Percentiles rank a stretch among this genome's conserved stretches.
Conservation (phyloP, 2,888 invertebrate species). For the Lingula anatina region DNA sequence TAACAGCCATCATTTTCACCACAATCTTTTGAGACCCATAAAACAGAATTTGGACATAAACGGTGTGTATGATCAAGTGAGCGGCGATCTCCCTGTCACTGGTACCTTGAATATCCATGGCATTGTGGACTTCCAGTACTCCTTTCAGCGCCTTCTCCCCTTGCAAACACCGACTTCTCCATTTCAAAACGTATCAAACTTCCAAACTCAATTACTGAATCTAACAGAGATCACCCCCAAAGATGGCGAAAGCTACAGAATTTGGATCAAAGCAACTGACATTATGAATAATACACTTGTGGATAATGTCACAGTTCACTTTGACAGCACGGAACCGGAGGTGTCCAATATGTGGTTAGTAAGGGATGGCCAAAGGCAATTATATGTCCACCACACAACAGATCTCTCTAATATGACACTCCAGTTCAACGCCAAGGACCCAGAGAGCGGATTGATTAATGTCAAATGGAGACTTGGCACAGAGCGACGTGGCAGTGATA, state of each 20-base stretch:
- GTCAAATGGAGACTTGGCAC: slow-evolving; percentile 20
- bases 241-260: slow-evolving; percentile 17
- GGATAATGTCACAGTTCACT: no score
- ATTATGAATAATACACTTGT: slow-evolving; percentile 13
- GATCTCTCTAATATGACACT: no score
- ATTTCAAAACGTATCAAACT: no score
- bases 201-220: no score
- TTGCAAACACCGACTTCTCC: no score
- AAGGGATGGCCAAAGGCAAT: no score
- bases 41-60: background rate
- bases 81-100: background rate
- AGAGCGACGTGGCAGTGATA: slow-evolving; percentile 1
- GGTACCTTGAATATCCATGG: background rate
- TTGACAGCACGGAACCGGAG: slow-evolving; percentile 17
- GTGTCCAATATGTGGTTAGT: slow-evolving; percentile 16
- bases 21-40: background rate
- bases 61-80: background rate
- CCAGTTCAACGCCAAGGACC: no score
- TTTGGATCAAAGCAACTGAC: slow-evolving; percentile 16
- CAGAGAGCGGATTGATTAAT: slow-evolving; percentile 19
- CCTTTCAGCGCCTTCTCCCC: no score
- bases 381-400: slow-evolving; percentile 18
- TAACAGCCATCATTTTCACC: background rate
- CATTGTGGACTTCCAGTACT: background rate
- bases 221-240: no score